Percentiles rank a stretch among this genome's conserved stretches.
Evolutionary conservation across 2,797 vertebrate genomes (phyloP).

Genomic region (Sebastes itinus): DNA sequence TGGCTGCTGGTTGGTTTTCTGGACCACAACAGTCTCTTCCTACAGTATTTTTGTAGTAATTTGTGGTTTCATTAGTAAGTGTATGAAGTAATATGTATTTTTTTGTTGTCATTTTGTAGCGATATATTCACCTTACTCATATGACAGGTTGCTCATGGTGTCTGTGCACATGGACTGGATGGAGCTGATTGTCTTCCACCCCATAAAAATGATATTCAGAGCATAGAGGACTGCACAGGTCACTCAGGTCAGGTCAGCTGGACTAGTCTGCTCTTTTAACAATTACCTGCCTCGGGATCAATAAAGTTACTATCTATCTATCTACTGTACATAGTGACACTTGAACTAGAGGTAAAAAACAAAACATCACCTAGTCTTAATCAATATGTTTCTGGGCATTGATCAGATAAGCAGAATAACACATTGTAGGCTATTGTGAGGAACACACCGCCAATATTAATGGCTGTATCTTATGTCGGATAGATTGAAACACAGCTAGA

Average conservation of each 20-base stretch:
- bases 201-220: not conserved
- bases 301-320: too few species aligned
- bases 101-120: not conserved
- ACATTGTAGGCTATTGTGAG: too few species aligned
- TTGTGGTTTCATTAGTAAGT: not conserved
- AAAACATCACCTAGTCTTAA: too few species aligned
- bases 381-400: too few species aligned
- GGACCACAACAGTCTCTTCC: not conserved
- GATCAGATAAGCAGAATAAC: too few species aligned
- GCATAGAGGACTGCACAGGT: not conserved
- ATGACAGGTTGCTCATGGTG: too few species aligned
- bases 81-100: not conserved
- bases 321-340: not conserved
- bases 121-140: not conserved
- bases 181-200: not conserved
- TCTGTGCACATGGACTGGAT: not conserved
- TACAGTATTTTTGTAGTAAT: not conserved
- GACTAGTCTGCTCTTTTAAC: not conserved
- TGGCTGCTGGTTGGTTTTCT: not conserved
- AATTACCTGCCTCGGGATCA: not conserved
- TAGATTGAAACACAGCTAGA: not conserved
- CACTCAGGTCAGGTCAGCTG: not conserved
- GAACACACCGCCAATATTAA: not conserved
- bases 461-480: not conserved
- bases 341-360: not conserved